phyloP scores from a whole-genome alignment of 2,888 invertebrate genomes.

The Heliconius aoede region DNA sequence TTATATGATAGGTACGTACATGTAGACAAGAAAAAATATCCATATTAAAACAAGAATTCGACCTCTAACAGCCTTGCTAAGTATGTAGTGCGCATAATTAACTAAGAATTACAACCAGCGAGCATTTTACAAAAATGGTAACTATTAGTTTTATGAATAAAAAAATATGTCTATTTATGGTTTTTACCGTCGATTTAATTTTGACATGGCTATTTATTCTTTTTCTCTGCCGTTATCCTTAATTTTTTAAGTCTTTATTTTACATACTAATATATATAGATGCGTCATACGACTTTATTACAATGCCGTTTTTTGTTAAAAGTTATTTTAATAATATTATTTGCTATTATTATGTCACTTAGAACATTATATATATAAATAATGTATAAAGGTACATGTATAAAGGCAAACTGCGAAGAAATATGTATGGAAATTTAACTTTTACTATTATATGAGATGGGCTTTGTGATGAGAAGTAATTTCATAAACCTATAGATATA shows the following conservation, averaged over 20 bases:
- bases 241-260: not conserved
- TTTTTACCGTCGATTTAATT: not conserved
- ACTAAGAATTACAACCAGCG: constrained; percentile 13
- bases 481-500: not conserved
- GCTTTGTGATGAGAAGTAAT: not conserved
- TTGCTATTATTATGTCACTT: no score
- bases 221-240: not conserved
- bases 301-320: not conserved
- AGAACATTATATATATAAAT: no score
- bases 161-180: not conserved
- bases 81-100: constrained; percentile 16
- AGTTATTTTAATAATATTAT: no score
- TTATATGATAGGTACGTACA: not conserved
- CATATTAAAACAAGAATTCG: constrained; percentile 24
- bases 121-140: constrained; percentile 3
- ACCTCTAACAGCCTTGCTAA: constrained; percentile 37
- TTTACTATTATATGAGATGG: not conserved
- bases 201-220: not conserved
- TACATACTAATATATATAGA: not conserved
- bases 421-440: no score
- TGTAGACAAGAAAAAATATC: not conserved
- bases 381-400: no score
- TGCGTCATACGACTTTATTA: not conserved
- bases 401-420: no score
- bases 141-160: not conserved